phyloP scores from a whole-genome alignment of 37 sponge, comb jelly and placozoan species.

The Lycopodina hypogea region DNA sequence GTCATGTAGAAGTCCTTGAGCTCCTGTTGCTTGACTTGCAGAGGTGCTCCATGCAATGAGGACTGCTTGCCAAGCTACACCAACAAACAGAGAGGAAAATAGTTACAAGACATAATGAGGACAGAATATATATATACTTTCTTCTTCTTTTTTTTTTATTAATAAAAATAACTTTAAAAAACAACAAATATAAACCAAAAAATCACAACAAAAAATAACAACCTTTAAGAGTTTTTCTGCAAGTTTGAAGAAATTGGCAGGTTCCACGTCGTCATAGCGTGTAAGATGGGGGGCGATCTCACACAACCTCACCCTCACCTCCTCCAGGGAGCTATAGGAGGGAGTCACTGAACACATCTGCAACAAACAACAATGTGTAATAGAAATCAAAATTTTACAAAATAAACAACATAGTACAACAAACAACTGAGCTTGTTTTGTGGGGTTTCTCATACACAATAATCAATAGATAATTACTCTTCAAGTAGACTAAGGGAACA shows the following conservation, averaged over 20 bases:
- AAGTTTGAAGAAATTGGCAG: conserved; percentile 80
- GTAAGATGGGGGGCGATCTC: conserved; percentile 77
- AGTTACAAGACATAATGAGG: neutral
- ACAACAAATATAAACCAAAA: neutral
- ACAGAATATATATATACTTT: neutral
- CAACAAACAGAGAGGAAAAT: neutral
- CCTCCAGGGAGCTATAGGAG: conserved; percentile 73
- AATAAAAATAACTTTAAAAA: neutral
- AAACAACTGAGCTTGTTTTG: neutral
- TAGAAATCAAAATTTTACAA: neutral
- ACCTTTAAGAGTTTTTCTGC: conserved; percentile 68
- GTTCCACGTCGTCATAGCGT: conserved; percentile 58
- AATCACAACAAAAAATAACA: neutral
- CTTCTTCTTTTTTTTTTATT: no score
- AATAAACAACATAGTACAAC: neutral
- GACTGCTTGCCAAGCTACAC: neutral
- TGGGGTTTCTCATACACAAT: neutral
- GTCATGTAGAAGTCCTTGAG: conserved; percentile 96
- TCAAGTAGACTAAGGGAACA: no score
- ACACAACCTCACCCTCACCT: conserved; percentile 64
- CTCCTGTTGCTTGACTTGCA: conserved; percentile 38
- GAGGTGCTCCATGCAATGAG: conserved; percentile 11
- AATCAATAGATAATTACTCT: neutral
- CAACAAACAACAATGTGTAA: neutral
- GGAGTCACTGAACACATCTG: conserved; percentile 71